Evolutionary conservation across 2,113 vertebrate species (phyloP).

Genomic region (Hypocryptadius cinnamomeus): DNA sequence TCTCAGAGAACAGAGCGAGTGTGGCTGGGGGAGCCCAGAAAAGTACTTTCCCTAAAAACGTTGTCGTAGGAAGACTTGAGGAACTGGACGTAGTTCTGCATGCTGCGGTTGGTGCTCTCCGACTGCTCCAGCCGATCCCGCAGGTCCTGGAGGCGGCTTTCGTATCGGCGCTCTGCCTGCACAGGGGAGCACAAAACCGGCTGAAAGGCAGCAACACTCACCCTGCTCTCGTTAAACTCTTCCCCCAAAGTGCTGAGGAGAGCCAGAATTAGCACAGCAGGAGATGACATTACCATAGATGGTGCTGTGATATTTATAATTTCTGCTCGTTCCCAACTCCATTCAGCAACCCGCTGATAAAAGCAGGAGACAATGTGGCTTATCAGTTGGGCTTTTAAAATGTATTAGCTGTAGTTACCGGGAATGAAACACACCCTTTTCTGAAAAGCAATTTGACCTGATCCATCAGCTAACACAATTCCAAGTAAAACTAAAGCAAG

Average conservation of each 20-base stretch:
- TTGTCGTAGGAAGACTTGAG: slow-evolving; percentile 90
- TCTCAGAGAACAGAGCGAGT: slow-evolving; percentile 71
- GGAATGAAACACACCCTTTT: not conserved
- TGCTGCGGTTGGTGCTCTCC: slow-evolving; percentile 90
- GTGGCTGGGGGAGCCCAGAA: slow-evolving; percentile 72
- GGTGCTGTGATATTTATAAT: not conserved
- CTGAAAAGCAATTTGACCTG: not conserved
- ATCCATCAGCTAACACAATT: not conserved
- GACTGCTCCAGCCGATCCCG: slow-evolving; percentile 89
- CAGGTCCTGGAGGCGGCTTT: slow-evolving; percentile 85
- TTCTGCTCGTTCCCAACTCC: not conserved
- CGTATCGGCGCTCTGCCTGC: slow-evolving; percentile 80
- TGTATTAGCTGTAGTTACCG: not conserved
- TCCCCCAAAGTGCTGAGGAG: not conserved
- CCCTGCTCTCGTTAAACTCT: not conserved
- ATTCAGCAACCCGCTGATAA: not conserved
- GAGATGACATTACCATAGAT: not conserved
- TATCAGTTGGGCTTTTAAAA: not conserved
- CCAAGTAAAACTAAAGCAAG: not conserved
- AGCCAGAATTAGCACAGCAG: not conserved
- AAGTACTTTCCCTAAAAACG: slow-evolving; percentile 81
- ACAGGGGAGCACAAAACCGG: not conserved
- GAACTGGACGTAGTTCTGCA: slow-evolving; percentile 94
- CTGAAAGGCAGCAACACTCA: not conserved
- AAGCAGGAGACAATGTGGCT: not conserved